Conservation (phyloP, 53 echinoderm and acorn worm genomes). For the Echinometra lucunter region DNA sequence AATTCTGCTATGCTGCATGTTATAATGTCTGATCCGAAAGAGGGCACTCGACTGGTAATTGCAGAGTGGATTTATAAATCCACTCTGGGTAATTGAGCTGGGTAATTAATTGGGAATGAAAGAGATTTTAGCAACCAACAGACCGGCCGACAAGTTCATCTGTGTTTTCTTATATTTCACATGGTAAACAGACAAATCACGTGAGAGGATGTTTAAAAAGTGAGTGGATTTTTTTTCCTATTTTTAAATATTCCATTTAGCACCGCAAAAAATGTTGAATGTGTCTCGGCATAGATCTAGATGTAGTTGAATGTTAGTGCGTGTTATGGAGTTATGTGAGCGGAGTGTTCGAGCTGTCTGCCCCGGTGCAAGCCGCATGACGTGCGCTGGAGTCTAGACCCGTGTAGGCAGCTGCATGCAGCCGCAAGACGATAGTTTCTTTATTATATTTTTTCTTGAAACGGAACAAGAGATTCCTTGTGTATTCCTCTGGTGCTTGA, state of each 20-base stretch:
- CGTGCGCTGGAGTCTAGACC: not conserved
- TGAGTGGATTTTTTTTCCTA: not conserved
- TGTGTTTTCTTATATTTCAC: no score
- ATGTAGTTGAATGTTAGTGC: not conserved
- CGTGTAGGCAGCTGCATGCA: no score
- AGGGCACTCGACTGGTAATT: no score
- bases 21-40: no score
- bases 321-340: not conserved
- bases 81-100: no score
- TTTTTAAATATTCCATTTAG: not conserved
- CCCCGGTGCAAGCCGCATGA: not conserved
- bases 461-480: not conserved
- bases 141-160: no score
- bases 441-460: not conserved
- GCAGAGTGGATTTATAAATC: no score
- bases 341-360: not conserved
- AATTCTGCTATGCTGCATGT: no score
- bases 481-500: not conserved
- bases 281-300: no score
- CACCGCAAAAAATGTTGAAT: not conserved
- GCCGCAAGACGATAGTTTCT: not conserved
- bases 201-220: slow-evolving; percentile 14
- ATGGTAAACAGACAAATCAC: not conserved
- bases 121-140: no score
- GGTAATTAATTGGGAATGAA: no score